Evolutionary conservation across 2,797 vertebrate species (phyloP).

Genomic region (Clarias laeviceps): DNA sequence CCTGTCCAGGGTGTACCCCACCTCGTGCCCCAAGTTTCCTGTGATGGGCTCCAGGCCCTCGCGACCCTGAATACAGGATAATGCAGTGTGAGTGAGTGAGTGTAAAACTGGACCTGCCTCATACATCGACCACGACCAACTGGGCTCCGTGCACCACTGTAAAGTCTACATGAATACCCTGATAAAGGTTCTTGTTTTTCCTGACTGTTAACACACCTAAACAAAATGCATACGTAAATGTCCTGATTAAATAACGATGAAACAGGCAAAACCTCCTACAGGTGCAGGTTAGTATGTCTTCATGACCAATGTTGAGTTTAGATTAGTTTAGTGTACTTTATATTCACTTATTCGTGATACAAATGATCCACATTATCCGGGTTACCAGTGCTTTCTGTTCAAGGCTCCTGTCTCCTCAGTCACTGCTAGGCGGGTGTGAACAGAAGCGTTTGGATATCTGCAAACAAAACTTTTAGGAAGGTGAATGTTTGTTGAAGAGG

Average conservation of each 20-base stretch:
- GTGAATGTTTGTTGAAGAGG: too few species aligned
- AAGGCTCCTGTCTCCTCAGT: too few species aligned
- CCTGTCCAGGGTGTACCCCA: background rate
- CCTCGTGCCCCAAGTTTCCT: background rate
- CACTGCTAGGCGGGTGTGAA: too few species aligned
- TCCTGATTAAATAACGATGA: background rate
- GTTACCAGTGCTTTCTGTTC: too few species aligned
- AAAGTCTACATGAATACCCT: background rate
- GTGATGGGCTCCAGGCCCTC: background rate
- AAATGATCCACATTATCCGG: too few species aligned
- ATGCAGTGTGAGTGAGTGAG: too few species aligned
- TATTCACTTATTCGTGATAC: background rate
- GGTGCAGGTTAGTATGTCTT: background rate
- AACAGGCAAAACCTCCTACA: background rate
- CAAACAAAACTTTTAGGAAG: too few species aligned
- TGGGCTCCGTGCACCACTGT: background rate
- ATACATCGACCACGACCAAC: background rate
- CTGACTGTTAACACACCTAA: background rate
- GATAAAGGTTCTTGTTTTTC: background rate
- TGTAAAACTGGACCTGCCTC: too few species aligned
- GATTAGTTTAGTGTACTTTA: background rate
- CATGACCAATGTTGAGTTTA: background rate
- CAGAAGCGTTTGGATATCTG: too few species aligned
- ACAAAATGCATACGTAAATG: background rate
- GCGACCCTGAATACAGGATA: too few species aligned